phyloP scores from a whole-genome alignment of 2,113 vertebrate species.

The Hemiprocne comata region DNA sequence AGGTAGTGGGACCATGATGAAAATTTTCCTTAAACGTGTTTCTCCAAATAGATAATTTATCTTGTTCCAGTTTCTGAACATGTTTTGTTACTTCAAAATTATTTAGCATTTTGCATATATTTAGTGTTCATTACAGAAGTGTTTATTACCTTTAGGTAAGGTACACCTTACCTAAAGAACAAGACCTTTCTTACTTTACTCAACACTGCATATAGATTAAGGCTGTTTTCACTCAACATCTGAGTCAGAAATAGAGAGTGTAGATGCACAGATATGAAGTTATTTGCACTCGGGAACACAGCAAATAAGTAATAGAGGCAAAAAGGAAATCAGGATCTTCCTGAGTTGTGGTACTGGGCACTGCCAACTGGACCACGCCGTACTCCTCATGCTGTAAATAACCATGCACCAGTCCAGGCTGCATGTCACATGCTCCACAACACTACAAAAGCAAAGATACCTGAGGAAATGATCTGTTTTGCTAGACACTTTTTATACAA shows the following conservation, averaged over 20 bases:
- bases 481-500: not conserved
- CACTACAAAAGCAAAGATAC: not conserved
- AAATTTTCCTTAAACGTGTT: not conserved
- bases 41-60: not conserved
- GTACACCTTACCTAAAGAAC: not conserved
- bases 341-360: not conserved
- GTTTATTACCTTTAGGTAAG: not conserved
- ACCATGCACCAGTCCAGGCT: not conserved
- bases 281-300: not conserved
- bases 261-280: not conserved
- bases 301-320: not conserved
- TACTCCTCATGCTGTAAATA: not conserved
- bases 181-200: not conserved
- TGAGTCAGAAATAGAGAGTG: not conserved
- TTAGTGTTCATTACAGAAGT: not conserved
- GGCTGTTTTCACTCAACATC: not conserved
- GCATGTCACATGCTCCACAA: not conserved
- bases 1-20: not conserved
- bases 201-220: not conserved
- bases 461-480: not conserved
- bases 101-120: not conserved
- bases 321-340: not conserved
- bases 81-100: not conserved
- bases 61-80: not conserved
- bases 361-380: fast-evolving